phyloP scores from a whole-genome alignment of 2,888 invertebrate species.

The Allygus modestus region DNA sequence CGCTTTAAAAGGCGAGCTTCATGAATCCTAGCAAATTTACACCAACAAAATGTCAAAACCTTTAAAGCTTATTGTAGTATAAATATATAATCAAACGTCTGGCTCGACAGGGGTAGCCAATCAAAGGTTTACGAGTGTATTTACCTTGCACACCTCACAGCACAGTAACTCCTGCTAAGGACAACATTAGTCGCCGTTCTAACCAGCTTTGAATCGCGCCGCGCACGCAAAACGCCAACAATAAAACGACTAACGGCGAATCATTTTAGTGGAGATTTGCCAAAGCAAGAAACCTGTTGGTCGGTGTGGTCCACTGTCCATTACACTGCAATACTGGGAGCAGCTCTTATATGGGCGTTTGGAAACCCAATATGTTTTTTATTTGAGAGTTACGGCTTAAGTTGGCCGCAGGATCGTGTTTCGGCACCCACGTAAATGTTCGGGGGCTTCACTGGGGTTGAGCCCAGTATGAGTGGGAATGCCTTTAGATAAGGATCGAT shows the following conservation, averaged over 20 bases:
- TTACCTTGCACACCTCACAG: too few relatives aligned
- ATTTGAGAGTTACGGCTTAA: slow-evolving; percentile 36
- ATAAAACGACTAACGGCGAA: background rate
- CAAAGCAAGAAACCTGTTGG: slow-evolving; percentile 12
- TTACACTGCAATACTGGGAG: slow-evolving; percentile 17
- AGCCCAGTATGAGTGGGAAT: background rate
- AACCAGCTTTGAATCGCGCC: background rate
- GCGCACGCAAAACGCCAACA: background rate
- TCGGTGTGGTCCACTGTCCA: background rate
- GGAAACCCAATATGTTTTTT: slow-evolving; percentile 36
- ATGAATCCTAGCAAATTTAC: too few relatives aligned
- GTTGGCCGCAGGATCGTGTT: slow-evolving; percentile 1
- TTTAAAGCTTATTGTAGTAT: too few relatives aligned
- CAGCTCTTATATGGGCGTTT: background rate
- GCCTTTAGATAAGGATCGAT: too few relatives aligned
- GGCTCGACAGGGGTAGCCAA: too few relatives aligned
- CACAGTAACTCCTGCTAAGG: too few relatives aligned
- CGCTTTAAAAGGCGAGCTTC: too few relatives aligned
- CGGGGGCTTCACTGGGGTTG: background rate
- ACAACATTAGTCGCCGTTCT: background rate
- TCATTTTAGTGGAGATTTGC: slow-evolving; percentile 31
- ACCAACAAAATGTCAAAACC: too few relatives aligned
- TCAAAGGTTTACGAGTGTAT: too few relatives aligned
- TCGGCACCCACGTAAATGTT: slow-evolving; percentile 37
- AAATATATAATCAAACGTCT: too few relatives aligned